A percentile compares a stretch with the other conserved stretches of the same genome.
phyloP scores from a whole-genome alignment of 2,888 invertebrate species.

The Seira musarum region DNA sequence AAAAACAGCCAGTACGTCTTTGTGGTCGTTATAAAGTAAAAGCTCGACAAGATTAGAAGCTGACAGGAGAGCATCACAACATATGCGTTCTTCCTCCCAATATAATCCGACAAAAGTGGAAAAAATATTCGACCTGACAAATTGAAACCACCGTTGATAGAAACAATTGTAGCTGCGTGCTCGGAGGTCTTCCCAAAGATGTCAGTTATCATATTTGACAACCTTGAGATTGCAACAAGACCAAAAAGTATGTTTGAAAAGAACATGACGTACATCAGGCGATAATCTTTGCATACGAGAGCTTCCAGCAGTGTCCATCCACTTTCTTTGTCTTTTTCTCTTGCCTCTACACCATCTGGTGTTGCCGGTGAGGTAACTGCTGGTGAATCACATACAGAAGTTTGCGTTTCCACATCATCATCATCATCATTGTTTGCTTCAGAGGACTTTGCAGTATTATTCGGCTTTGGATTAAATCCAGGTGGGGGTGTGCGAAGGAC shows the following conservation, averaged over 20 bases:
- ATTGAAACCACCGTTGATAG: constrained; percentile 66
- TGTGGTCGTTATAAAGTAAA: constrained; percentile 59
- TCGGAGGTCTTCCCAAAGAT: constrained; percentile 53
- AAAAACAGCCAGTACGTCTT: constrained; percentile 64
- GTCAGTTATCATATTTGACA: constrained; percentile 63
- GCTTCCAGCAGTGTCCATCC: constrained; percentile 42
- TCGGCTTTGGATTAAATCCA: constrained; percentile 24
- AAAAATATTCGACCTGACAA: constrained; percentile 62
- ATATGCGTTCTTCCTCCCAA: constrained; percentile 62
- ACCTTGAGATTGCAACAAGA: constrained; percentile 60
- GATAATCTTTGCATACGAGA: constrained; percentile 55
- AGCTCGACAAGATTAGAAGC: constrained; percentile 50
- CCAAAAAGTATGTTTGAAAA: constrained; percentile 64
- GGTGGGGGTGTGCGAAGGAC: constrained; percentile 65
- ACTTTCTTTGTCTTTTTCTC: neutral
- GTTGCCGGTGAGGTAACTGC: too few species aligned
- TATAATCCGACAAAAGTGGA: constrained; percentile 56
- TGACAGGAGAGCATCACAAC: constrained; percentile 58
- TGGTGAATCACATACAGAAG: too few species aligned
- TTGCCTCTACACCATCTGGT: too few species aligned
- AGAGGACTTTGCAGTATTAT: too few species aligned
- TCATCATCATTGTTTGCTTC: too few species aligned
- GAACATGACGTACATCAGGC: constrained; percentile 60
- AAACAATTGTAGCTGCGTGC: constrained; percentile 61
- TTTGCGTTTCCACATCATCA: neutral